phyloP scores from a whole-genome alignment of 1,140 invertebrate species.

The Elysia chlorotica region DNA sequence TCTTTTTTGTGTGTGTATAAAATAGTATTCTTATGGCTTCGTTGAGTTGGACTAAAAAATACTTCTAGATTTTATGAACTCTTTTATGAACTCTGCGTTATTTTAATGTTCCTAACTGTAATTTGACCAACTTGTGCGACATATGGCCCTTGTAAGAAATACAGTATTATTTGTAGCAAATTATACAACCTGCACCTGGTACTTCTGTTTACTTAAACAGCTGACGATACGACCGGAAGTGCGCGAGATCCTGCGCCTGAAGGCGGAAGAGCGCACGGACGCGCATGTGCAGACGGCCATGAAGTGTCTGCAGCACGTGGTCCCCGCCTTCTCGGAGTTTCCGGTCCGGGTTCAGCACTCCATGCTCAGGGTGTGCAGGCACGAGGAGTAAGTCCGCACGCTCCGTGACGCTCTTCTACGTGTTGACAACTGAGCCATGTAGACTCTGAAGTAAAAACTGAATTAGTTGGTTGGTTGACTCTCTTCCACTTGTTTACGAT shows the following conservation, averaged over 20 bases:
- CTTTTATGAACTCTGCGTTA: neutral
- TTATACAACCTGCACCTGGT: neutral
- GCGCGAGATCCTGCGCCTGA: conserved; percentile 48
- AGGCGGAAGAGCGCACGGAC: conserved; percentile 44
- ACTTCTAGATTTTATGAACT: neutral
- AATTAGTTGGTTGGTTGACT: too few species aligned
- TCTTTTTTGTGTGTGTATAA: too few species aligned
- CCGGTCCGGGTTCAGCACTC: conserved; percentile 55
- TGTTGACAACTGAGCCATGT: too few species aligned
- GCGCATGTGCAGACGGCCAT: conserved; percentile 52
- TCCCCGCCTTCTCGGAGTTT: conserved; percentile 56
- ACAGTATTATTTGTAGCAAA: neutral
- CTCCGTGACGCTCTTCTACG: too few species aligned
- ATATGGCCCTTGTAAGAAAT: neutral
- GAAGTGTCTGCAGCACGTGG: conserved; percentile 46
- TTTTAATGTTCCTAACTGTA: neutral
- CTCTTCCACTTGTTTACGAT: too few species aligned
- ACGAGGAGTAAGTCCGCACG: conserved; percentile 59
- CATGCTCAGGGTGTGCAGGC: conserved; percentile 53
- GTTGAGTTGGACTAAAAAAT: too few species aligned
- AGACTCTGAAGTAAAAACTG: too few species aligned
- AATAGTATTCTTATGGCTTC: too few species aligned
- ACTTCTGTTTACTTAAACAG: conserved; percentile 24
- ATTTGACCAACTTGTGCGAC: neutral
- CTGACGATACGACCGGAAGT: conserved; percentile 50